A percentile compares a stretch with the other conserved stretches of the same genome.
phyloP scores from a whole-genome alignment of 2,113 vertebrate species.

The Azemiops feae region DNA sequence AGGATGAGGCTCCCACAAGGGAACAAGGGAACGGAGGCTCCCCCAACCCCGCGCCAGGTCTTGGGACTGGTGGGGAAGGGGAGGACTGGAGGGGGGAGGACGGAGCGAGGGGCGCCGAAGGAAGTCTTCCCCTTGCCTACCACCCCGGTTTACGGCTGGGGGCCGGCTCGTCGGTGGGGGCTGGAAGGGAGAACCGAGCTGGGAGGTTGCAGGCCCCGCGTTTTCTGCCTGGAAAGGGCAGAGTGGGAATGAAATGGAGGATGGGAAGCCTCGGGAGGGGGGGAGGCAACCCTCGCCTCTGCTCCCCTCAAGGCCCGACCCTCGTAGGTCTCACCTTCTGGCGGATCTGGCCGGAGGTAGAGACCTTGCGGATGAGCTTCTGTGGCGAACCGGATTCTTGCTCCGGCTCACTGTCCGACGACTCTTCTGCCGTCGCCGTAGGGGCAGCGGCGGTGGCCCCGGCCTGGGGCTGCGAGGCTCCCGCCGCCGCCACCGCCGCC shows the following conservation, averaged over 20 bases:
- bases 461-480: slow-evolving; percentile 56
- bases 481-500: slow-evolving; percentile 32
- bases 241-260: background rate
- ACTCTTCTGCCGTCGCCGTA: slow-evolving; percentile 81
- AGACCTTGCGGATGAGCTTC: slow-evolving; percentile 95
- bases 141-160: background rate
- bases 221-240: background rate
- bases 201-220: background rate
- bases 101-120: rapidly evolving
- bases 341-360: slow-evolving; percentile 93
- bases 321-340: slow-evolving; percentile 82
- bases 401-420: slow-evolving; percentile 92
- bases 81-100: background rate
- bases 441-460: slow-evolving; percentile 60
- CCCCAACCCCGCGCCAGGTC: rapidly evolving
- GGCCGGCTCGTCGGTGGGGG: background rate
- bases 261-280: background rate
- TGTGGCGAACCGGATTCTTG: slow-evolving; percentile 89
- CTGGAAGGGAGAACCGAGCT: background rate
- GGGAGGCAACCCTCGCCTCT: background rate
- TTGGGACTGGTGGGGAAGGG: background rate
- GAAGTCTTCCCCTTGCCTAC: background rate
- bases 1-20: background rate
- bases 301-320: slow-evolving; percentile 55
- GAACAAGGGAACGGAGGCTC: background rate